Evolutionary conservation across 2,888 invertebrate species (phyloP), one percentile per base, ranked within the genome.

Genomic region (Stenichneumon culpator): DNA sequence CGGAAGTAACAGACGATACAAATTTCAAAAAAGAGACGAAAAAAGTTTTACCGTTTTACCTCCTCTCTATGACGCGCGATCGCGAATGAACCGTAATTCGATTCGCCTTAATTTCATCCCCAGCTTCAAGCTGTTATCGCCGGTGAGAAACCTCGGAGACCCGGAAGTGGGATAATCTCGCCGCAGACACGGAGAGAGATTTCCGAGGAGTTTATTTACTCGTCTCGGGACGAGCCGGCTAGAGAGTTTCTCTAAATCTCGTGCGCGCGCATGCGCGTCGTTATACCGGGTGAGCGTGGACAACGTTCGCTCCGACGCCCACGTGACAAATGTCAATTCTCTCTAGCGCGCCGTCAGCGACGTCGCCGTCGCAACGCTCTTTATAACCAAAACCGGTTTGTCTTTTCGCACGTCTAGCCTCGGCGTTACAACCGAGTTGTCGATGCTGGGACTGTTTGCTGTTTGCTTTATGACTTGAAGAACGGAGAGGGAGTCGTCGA

Each of bases 251-350:
- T 63, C 74, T 9, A 11, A n/a, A 50, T 50, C 74, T 32, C 74
- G 36, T 32, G 19, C 22, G 57, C 57, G 22, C 57, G 57, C 44
- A 44, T 44, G 44, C 44, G 44, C 44, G 44, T 14, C 14, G 0
- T 44, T 44, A 44, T 44, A 44, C 44, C 44, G 44, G 14, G 44
- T 44, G 11, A 22, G 68, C 67, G 47, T 32, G 52, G 44, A 81
- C 69, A 79, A 74, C 79, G 63, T 65, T 79, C 79, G 63, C 47
- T 65, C 32, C 54, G 65, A 78, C 90, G 82, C 88, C 89, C 86
- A 90, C 90, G 87, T 88, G 88, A 86, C 86, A 87, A 86, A 82
- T 87, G 87, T 88, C 89, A 88, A 63, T 80, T 79, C 60, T 70
- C 70, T 54, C 54, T 75, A 19, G 65, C 36, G 77, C 82, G 82